Percentiles rank a stretch among this genome's conserved stretches.
phyloP scores from a whole-genome alignment of 2,113 vertebrate species.

The Oreocharis arfaki region DNA sequence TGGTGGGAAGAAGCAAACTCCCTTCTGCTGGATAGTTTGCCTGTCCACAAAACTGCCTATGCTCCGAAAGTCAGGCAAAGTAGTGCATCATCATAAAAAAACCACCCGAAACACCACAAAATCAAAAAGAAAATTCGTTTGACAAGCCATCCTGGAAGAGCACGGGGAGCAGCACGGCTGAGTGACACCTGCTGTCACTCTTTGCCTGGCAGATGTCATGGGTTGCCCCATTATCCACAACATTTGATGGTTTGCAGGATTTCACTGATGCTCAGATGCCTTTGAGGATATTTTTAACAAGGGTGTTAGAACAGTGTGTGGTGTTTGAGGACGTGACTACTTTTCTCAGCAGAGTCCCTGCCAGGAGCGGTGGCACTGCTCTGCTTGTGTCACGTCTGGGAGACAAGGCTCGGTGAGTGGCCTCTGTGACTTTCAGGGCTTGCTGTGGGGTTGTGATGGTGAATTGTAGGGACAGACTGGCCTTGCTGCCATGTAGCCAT shows the following conservation, averaged over 20 bases:
- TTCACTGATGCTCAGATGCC: neutral
- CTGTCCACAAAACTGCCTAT: neutral
- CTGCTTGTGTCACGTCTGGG: neutral
- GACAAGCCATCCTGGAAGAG: neutral
- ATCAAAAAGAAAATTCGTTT: neutral
- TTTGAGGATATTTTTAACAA: neutral
- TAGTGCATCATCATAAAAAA: neutral
- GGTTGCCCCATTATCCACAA: neutral
- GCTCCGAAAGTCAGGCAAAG: neutral
- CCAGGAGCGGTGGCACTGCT: neutral
- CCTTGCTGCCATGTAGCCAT: accelerated
- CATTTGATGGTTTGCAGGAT: neutral
- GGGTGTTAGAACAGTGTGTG: neutral
- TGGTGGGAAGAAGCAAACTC: neutral
- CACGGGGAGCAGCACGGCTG: neutral
- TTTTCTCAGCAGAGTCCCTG: neutral
- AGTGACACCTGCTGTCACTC: neutral
- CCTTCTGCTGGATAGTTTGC: neutral
- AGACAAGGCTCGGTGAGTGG: neutral
- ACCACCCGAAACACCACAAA: no score
- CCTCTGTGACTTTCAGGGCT: neutral
- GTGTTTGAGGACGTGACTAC: neutral
- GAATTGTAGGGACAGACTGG: neutral
- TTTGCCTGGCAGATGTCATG: neutral
- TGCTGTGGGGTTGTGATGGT: neutral